Percentiles rank a stretch among this genome's conserved stretches.
Evolutionary conservation across 2,888 invertebrate species (phyloP).

Genomic region (Norana najaformis): DNA sequence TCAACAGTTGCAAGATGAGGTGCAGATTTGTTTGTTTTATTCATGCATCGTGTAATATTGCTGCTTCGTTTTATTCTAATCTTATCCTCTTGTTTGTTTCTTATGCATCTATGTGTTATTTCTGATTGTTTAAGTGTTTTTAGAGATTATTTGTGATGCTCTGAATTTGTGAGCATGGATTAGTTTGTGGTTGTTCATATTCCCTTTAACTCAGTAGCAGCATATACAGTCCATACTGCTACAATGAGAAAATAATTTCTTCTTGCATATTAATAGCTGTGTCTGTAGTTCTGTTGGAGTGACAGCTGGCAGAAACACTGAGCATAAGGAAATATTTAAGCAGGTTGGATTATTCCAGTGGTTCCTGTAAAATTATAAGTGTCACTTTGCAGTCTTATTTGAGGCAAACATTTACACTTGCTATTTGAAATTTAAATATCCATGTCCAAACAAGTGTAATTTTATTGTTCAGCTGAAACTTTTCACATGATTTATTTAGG

Average conservation of each 20-base stretch:
- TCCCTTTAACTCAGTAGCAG: neutral
- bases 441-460: too few species aligned
- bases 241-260: too few species aligned
- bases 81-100: neutral
- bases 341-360: too few species aligned
- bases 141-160: neutral
- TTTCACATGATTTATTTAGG: too few species aligned
- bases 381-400: too few species aligned
- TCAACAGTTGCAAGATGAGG: conserved; percentile 19
- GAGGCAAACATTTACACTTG: too few species aligned
- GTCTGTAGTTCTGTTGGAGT: neutral
- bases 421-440: too few species aligned
- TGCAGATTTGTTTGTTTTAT: neutral
- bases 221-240: neutral
- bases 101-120: neutral
- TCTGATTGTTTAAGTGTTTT: neutral
- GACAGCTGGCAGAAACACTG: too few species aligned
- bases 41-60: neutral
- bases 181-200: neutral
- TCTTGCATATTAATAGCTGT: neutral
- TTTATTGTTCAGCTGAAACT: too few species aligned
- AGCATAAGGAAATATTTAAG: too few species aligned
- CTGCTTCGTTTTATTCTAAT: neutral
- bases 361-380: too few species aligned
- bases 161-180: neutral